Percentiles rank a stretch among this genome's conserved stretches.
phyloP scores from a whole-genome alignment of 2,888 invertebrate genomes.

The Sminthurides aquaticus region DNA sequence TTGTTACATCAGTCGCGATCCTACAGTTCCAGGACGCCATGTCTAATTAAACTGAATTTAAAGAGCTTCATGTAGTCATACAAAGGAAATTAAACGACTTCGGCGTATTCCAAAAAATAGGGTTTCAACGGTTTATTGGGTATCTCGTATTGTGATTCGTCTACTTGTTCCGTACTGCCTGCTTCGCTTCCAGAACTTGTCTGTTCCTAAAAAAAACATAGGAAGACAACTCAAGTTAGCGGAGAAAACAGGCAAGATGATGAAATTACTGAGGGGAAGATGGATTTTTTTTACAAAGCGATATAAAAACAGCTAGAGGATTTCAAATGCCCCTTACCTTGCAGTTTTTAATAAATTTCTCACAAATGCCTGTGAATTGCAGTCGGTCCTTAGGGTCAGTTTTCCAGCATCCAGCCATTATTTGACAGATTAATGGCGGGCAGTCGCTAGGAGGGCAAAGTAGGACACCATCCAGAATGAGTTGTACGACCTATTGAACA shows the following conservation, averaged over 20 bases:
- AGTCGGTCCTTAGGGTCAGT: constrained; percentile 69
- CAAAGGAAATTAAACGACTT: too few relatives aligned
- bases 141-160: constrained; percentile 26
- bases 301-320: neutral
- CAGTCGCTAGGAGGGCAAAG: constrained; percentile 72
- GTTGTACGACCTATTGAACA: constrained; percentile 67
- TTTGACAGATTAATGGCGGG: constrained; percentile 61
- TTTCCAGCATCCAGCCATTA: constrained; percentile 75
- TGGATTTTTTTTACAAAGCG: neutral
- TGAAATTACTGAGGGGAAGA: neutral
- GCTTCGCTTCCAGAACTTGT: neutral
- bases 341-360: constrained; percentile 51
- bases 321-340: constrained; percentile 14
- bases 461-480: constrained; percentile 71
- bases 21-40: too few relatives aligned
- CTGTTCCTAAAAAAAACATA: too few relatives aligned
- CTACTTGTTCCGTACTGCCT: neutral
- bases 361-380: constrained; percentile 63
- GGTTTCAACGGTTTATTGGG: constrained; percentile 23
- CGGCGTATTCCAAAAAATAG: constrained; percentile 30
- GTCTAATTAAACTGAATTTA: too few relatives aligned
- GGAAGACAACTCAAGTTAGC: too few relatives aligned
- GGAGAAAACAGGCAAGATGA: too few relatives aligned
- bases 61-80: too few relatives aligned
- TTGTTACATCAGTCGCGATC: too few relatives aligned